phyloP scores from a whole-genome alignment of 2,888 invertebrate genomes.

The Mesoligia furuncula region DNA sequence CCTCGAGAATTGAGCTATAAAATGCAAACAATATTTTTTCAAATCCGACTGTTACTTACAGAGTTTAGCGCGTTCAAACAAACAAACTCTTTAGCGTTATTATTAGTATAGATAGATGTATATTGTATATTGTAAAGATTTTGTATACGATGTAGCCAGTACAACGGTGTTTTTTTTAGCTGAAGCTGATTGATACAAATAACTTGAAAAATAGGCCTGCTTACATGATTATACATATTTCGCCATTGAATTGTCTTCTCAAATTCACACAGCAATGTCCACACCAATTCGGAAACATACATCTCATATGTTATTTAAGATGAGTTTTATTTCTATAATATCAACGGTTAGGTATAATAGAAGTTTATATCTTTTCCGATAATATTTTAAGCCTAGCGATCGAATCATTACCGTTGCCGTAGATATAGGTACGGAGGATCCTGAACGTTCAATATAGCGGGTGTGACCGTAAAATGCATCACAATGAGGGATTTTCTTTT shows the following conservation, averaged over 20 bases:
- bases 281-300: conserved; percentile 26
- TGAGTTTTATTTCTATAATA: conserved; percentile 62
- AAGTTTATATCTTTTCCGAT: conserved; percentile 66
- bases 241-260: background rate
- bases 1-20: too few species aligned
- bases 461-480: conserved; percentile 34
- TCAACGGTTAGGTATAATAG: conserved; percentile 58
- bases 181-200: background rate
- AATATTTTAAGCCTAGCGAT: conserved; percentile 47
- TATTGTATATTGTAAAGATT: background rate
- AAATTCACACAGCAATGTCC: conserved; percentile 3
- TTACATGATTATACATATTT: background rate
- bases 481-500: too few species aligned
- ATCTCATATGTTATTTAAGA: conserved; percentile 54
- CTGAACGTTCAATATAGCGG: conserved; percentile 29
- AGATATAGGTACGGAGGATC: conserved; percentile 33
- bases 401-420: conserved; percentile 42
- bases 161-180: background rate
- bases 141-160: background rate
- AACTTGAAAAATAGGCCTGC: background rate
- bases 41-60: too few species aligned
- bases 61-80: too few species aligned
- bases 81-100: too few species aligned
- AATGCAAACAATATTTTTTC: too few species aligned
- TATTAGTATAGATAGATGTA: too few species aligned